Conservation (phyloP, 1,140 invertebrate genomes). For the Neuroterus valhalla region DNA sequence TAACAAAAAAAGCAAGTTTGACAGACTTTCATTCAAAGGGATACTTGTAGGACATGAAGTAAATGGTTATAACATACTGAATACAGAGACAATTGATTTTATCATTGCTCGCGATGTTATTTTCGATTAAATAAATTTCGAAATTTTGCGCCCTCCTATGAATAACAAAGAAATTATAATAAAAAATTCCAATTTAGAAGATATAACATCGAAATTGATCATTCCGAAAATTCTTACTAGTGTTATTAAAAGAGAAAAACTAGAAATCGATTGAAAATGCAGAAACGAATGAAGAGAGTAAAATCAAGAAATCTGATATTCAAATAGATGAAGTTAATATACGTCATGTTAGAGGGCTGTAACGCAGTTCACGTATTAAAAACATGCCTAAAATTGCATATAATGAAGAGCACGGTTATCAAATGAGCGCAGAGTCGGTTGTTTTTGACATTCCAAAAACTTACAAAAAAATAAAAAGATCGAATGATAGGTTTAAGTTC, state of each 20-base stretch:
- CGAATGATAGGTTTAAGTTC: conserved; percentile 56
- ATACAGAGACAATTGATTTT: conserved; percentile 60
- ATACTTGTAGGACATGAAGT: conserved; percentile 69
- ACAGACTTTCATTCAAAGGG: conserved; percentile 66
- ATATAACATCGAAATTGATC: too few species aligned
- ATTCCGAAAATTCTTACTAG: too few species aligned
- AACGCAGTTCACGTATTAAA: not conserved
- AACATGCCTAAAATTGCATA: not conserved
- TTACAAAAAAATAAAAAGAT: conserved; percentile 60
- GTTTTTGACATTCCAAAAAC: conserved; percentile 50
- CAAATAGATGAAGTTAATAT: conserved; percentile 2
- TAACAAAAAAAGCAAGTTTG: conserved; percentile 67
- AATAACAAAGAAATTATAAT: conserved; percentile 3
- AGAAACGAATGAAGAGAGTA: not conserved
- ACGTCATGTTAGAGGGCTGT: not conserved
- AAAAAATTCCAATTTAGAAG: not conserved
- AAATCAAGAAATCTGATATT: not conserved
- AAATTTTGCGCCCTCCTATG: conserved; percentile 52
- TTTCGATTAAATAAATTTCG: conserved; percentile 66
- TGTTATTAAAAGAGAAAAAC: too few species aligned
- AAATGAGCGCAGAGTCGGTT: too few species aligned
- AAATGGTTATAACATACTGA: conserved; percentile 71
- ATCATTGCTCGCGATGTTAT: conserved; percentile 66
- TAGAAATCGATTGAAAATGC: not conserved
- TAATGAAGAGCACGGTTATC: not conserved